These are phyloP conservation scores for Pangasius krempfi DNA, from an alignment of 2,797 vertebrate species.

Conservation along the genomic window DNA sequence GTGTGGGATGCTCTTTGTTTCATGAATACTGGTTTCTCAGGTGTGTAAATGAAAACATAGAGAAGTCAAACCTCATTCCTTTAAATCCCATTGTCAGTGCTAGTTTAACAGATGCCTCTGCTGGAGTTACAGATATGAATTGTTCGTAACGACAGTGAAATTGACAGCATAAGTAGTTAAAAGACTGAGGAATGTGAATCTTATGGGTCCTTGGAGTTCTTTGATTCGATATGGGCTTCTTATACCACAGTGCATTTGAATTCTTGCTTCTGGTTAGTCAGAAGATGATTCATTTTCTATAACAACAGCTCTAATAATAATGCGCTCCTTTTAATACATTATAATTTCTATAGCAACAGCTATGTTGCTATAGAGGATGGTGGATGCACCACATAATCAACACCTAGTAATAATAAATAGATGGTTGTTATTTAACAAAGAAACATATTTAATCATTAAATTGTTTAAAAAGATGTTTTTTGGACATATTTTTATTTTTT, in stretches of 20 bases:
- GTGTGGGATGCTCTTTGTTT: constrained; percentile 19
- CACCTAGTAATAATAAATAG: neutral
- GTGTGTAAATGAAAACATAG: neutral
- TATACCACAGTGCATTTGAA: neutral
- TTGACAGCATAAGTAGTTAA: neutral
- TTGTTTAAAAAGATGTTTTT: neutral
- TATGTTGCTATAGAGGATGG: no score
- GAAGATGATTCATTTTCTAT: neutral
- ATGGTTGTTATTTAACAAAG: neutral
- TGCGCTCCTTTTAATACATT: neutral
- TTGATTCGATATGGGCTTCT: neutral
- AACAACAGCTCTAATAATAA: neutral
- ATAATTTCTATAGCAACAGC: neutral
- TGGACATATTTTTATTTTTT: neutral
- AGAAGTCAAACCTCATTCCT: constrained; percentile 23
- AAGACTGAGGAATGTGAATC: neutral
- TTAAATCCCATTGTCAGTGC: neutral
- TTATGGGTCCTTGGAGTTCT: neutral
- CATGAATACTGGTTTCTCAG: neutral
- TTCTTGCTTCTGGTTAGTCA: neutral
- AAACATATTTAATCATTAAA: neutral
- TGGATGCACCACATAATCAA: neutral
- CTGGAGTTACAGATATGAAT: neutral
- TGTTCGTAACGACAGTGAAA: neutral
- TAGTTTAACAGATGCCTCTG: neutral